A percentile compares a stretch with the other conserved stretches of the same genome.
Evolutionary conservation across 2,888 invertebrate species (phyloP).

Genomic region (Hirtodrosophila trivittata): DNA sequence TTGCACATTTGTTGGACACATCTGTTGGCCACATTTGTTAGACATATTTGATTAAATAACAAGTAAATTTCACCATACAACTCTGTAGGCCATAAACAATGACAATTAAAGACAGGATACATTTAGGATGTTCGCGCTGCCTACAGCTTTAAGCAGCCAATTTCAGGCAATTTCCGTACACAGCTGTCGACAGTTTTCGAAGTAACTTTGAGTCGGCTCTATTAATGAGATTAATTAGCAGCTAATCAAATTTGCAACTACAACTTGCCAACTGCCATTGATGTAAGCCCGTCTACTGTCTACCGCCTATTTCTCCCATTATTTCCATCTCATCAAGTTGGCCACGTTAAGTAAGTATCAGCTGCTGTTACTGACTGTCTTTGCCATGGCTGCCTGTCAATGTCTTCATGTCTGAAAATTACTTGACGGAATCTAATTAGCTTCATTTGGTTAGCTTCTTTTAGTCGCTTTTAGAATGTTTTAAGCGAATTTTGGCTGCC

Average conservation of each 20-base stretch:
- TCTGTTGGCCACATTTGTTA: slow-evolving; percentile 8
- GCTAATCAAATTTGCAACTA: slow-evolving; percentile 74
- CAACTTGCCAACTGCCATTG: slow-evolving; percentile 48
- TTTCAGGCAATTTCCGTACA: slow-evolving; percentile 55
- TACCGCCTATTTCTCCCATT: not conserved
- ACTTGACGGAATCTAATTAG: slow-evolving; percentile 69
- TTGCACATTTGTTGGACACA: slow-evolving; percentile 5
- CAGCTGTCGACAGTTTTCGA: slow-evolving; percentile 60
- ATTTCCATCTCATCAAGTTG: slow-evolving; percentile 24
- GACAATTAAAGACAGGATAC: slow-evolving; percentile 26
- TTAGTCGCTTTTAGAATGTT: slow-evolving; percentile 62
- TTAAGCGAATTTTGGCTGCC: slow-evolving; percentile 10
- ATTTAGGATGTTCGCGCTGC: slow-evolving; percentile 18
- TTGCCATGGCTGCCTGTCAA: slow-evolving; percentile 29
- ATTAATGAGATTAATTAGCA: slow-evolving; percentile 74
- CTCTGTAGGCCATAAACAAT: slow-evolving; percentile 22
- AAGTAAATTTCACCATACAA: not conserved
- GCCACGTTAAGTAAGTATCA: slow-evolving; percentile 13
- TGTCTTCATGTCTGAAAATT: slow-evolving; percentile 57
- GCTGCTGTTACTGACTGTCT: slow-evolving; percentile 11
- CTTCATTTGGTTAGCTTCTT: slow-evolving; percentile 65
- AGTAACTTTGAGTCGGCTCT: slow-evolving; percentile 58
- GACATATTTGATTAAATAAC: slow-evolving; percentile 19
- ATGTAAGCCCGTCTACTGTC: slow-evolving; percentile 23
- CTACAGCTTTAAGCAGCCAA: slow-evolving; percentile 40